Base-by-base conservation (phyloP, 1,140 invertebrate genomes). In the Orius insidiosus region DNA sequence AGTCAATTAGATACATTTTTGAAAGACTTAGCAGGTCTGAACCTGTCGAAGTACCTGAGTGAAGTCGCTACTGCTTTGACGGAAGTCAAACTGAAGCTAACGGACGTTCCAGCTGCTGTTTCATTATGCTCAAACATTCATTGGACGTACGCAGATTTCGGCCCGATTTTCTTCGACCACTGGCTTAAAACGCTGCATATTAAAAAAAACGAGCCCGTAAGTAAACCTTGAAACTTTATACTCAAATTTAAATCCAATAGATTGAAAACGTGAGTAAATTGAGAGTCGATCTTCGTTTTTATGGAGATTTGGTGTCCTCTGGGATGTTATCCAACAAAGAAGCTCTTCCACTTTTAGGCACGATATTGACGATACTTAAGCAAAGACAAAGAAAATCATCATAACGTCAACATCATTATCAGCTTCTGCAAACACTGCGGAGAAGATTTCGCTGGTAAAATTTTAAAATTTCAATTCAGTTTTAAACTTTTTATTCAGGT, bases 361-460 rank as follows among this genome's bases (percentile, higher is more conserved):
- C 52, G 75, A 73, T 88, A 32, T 64, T 96, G 0, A 87, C 81
- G 2, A 75, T 83, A 31, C 62, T 98, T 92, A 8, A 80, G 80
- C 51, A 80, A 78, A 66, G 90, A 96, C 56, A 93, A 90, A 64
- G 89, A 96, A 52, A 88, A 90, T 47, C 88, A 94, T 55, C 82
- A 83, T 52, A 93, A 96, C 65, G 77, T 90, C 19, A 78, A 78
- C n/a, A 92, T 96, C 47, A 75, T 97, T 40, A 66, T 93, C 7
- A 92, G 85, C 44, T 97, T 98, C 61, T 95, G 90, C 63, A 84
- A 83, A 51, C 85, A 94, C 59, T 95, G 88, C 64, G 90, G 92
- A 1, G 89, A 95, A 64, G 92, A 96, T 64, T 96, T 93, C 68
- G 89, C 88, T 34, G 89, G 74, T 58, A n/a, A n/a, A n/a, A n/a